A percentile compares a stretch with the other conserved stretches of the same genome.
phyloP scores from a whole-genome alignment of 2,113 vertebrate species.

The Notothenia coriiceps region DNA sequence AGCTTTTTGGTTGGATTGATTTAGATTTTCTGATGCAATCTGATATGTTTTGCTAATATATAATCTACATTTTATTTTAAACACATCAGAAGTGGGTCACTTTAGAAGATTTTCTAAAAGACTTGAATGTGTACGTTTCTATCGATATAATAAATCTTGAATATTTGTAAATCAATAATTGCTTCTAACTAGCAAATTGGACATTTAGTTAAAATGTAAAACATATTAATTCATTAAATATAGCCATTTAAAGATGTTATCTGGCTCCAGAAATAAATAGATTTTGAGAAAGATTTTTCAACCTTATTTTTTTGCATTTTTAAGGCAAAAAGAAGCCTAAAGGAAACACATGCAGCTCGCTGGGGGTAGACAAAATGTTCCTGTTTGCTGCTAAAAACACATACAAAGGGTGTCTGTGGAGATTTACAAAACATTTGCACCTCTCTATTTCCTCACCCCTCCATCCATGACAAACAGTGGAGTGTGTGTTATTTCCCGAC shows the following conservation, averaged over 20 bases:
- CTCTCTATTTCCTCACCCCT: conserved; percentile 40
- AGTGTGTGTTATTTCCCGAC: conserved; percentile 23
- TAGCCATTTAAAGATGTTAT: conserved; percentile 1
- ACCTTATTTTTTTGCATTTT: not conserved
- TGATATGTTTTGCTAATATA: no score
- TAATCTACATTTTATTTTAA: not conserved
- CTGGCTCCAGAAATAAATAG: not conserved
- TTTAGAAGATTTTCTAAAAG: no score
- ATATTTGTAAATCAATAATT: not conserved
- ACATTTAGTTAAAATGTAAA: conserved; percentile 2
- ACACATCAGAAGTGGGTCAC: no score
- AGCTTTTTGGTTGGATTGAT: not conserved
- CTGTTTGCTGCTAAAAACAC: conserved; percentile 19
- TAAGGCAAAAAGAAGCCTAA: not conserved
- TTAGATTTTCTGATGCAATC: not conserved
- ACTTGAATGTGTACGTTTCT: conserved; percentile 1
- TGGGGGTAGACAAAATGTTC: not conserved
- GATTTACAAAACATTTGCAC: conserved; percentile 36
- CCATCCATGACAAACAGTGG: conserved; percentile 49
- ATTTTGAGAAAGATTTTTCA: not conserved
- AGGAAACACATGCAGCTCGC: not conserved
- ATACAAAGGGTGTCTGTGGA: conserved; percentile 1
- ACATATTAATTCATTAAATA: conserved; percentile 9
- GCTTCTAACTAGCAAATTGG: not conserved
- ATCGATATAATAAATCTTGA: not conserved